Conservation (phyloP, 2,888 invertebrate species). For the Onchidella celtica region DNA sequence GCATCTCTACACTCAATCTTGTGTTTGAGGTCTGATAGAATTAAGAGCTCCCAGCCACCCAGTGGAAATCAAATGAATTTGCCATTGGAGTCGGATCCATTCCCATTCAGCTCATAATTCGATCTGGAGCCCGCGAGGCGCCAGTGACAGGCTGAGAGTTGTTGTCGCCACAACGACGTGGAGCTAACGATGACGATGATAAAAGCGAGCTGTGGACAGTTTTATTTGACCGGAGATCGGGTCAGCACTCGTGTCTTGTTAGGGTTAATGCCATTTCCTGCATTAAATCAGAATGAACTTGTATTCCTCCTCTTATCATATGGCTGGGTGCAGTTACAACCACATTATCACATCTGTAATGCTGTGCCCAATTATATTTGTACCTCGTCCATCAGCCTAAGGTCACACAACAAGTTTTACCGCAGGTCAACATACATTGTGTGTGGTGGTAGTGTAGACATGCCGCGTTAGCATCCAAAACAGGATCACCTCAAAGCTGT, state of each 20-base stretch:
- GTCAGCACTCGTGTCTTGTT: not conserved
- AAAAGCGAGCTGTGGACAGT: constrained; percentile 9
- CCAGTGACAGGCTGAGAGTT: constrained; percentile 42
- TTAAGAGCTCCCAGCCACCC: constrained; percentile 42
- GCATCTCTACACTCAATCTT: constrained; percentile 43
- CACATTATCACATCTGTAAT: no score
- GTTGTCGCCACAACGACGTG: constrained; percentile 14
- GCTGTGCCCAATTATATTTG: no score
- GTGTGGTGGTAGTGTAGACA: no score
- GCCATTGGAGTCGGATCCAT: constrained; percentile 60
- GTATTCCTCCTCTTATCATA: constrained; percentile 9
- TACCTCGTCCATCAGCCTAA: no score
- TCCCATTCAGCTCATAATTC: constrained; percentile 58
- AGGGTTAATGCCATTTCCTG: constrained; percentile 6
- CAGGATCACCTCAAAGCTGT: no score
- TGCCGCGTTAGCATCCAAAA: no score
- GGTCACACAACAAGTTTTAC: no score
- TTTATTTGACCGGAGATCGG: constrained; percentile 8
- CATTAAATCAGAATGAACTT: constrained; percentile 20
- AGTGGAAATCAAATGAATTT: constrained; percentile 56
- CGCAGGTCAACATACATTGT: no score
- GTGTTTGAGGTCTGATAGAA: constrained; percentile 51
- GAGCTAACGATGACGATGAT: constrained; percentile 1
- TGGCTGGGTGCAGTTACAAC: no score
- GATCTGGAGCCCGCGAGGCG: constrained; percentile 54